Percentiles rank a stretch among this genome's conserved stretches.
phyloP scores from a whole-genome alignment of 1,140 invertebrate genomes.

The Drosophila erecta region DNA sequence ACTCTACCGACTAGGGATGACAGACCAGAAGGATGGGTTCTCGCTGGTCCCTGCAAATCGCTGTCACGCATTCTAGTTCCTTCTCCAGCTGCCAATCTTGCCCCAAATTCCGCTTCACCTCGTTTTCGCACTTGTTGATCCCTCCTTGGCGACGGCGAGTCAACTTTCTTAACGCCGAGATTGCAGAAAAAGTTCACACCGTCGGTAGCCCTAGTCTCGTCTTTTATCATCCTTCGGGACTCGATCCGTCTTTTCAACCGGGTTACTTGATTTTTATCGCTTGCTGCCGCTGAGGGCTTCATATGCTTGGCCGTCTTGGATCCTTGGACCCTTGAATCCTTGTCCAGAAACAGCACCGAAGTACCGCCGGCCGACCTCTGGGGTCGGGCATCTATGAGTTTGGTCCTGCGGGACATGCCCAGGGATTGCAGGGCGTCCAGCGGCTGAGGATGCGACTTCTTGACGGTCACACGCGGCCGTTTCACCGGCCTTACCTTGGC shows the following conservation, averaged over 20 bases:
- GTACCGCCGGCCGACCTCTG: not conserved
- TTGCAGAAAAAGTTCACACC: slow-evolving; percentile 43
- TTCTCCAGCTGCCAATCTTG: not conserved
- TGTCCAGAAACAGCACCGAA: slow-evolving; percentile 27
- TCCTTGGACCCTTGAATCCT: not conserved
- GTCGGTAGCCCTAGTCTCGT: not conserved
- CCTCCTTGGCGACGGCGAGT: too few species aligned
- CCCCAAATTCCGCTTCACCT: not conserved
- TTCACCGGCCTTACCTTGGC: not conserved
- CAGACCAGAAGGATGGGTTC: not conserved
- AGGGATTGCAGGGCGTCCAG: not conserved
- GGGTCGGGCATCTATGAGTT: slow-evolving; percentile 5
- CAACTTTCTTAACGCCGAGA: slow-evolving; percentile 9
- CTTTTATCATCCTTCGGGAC: not conserved
- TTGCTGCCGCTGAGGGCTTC: too few species aligned
- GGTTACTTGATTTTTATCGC: too few species aligned
- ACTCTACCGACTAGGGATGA: not conserved
- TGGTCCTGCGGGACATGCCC: not conserved
- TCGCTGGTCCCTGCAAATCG: not conserved
- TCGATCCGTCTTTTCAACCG: not conserved
- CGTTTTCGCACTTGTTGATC: not conserved
- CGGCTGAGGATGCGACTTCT: not conserved
- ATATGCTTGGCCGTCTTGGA: too few species aligned
- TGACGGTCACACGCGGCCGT: not conserved
- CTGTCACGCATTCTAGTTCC: not conserved